Percentiles rank a stretch among this genome's conserved stretches.
These are phyloP conservation scores for Mechanitis mazaeus DNA, from an alignment of 2,888 invertebrate genomes.

Conservation along the genomic window DNA sequence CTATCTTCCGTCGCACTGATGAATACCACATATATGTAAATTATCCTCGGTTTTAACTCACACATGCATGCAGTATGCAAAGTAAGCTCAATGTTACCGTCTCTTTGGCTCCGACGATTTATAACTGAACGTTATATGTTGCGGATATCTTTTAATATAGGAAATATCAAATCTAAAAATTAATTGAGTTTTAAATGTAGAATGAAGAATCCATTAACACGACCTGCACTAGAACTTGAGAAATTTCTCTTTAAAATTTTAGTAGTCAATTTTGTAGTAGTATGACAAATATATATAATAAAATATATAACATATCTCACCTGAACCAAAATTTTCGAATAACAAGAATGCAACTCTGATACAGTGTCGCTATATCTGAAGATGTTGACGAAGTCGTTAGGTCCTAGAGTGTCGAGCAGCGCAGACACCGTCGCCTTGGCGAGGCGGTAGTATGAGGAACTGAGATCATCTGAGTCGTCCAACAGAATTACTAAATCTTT, in stretches of 20 bases:
- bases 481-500: conserved; percentile 97
- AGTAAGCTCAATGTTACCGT: conserved; percentile 8
- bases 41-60: conserved; percentile 16
- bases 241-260: no score
- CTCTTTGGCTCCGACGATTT: not conserved
- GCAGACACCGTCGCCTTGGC: conserved; percentile 92
- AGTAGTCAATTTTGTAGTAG: no score
- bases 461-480: conserved; percentile 93
- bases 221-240: no score
- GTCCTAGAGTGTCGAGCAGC: conserved; percentile 94
- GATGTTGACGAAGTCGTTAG: conserved; percentile 98
- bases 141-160: no score
- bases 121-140: not conserved
- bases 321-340: conserved; percentile 92
- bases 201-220: no score
- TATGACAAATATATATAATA: no score
- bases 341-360: conserved; percentile 91
- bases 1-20: conserved; percentile 8
- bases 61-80: conserved; percentile 9
- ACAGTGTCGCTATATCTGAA: conserved; percentile 91
- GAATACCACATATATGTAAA: conserved; percentile 24
- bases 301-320: conserved; percentile 58
- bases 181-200: no score
- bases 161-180: no score
- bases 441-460: conserved; percentile 88